Conservation (phyloP, 2,113 vertebrate genomes). For the Sprattus sprattus region DNA sequence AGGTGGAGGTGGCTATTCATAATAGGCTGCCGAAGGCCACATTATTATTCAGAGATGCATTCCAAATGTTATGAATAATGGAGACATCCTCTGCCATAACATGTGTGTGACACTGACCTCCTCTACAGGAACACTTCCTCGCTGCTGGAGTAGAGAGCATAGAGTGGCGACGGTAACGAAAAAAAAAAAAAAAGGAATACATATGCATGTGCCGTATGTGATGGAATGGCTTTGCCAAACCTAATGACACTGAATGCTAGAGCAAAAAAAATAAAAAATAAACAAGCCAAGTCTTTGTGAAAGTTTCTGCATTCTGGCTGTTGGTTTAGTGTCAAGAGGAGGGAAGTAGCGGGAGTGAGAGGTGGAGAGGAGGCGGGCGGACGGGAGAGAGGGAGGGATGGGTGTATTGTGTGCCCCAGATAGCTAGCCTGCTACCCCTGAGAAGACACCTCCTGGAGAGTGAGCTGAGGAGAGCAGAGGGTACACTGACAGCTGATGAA, state of each 20-base stretch:
- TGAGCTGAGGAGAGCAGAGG: not conserved
- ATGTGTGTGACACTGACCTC: conserved; percentile 9
- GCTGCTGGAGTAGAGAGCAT: not conserved
- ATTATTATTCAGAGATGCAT: conserved; percentile 21
- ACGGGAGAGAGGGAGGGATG: not conserved
- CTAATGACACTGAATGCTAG: not conserved
- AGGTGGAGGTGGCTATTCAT: not conserved
- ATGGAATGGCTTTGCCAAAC: not conserved
- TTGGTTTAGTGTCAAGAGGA: conserved; percentile 29
- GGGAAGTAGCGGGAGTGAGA: not conserved
- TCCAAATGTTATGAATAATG: not conserved
- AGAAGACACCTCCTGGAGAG: conserved; percentile 38
- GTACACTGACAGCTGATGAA: conserved; percentile 58
- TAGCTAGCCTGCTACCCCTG: conserved; percentile 38
- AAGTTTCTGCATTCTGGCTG: conserved; percentile 19
- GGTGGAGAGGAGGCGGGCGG: not conserved
- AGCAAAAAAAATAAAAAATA: not conserved
- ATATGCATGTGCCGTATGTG: not conserved
- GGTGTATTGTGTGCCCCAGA: conserved; percentile 39
- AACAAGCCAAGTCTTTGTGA: not conserved
- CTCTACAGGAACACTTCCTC: not conserved
- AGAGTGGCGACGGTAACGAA: not conserved
- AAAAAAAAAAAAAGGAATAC: not conserved
- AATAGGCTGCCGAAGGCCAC: not conserved
- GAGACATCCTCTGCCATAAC: not conserved